Evolutionary conservation across 2,113 vertebrate species (phyloP).

Genomic region (Setophaga petechia): DNA sequence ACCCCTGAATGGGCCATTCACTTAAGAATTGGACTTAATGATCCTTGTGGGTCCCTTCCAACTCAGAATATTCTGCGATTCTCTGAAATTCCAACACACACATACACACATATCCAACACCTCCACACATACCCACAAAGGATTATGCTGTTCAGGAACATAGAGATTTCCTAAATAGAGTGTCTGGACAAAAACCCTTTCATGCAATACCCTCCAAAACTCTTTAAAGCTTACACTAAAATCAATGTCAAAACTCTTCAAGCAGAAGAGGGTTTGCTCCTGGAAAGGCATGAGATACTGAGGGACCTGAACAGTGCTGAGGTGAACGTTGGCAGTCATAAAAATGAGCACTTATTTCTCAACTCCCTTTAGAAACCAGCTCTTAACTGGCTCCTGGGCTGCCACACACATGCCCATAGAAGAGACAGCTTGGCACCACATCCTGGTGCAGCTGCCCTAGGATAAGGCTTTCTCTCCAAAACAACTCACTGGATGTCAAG

Average conservation of each 20-base stretch:
- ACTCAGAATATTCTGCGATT: background rate
- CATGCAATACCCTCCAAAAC: background rate
- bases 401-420: background rate
- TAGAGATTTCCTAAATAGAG: background rate
- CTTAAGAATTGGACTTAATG: background rate
- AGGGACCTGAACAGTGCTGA: background rate
- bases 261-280: background rate
- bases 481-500: background rate
- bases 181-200: accelerated
- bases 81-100: background rate
- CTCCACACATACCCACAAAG: background rate
- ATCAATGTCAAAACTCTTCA: background rate
- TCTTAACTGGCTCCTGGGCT: background rate
- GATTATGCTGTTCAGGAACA: background rate
- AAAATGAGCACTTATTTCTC: background rate
- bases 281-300: background rate
- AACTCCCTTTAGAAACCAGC: background rate
- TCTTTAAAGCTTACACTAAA: background rate
- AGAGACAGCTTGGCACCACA: background rate
- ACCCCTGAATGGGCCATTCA: accelerated
- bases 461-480: background rate
- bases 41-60: background rate
- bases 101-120: background rate
- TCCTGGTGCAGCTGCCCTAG: background rate
- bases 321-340: background rate